phyloP scores from a whole-genome alignment of 2,797 vertebrate genomes.

The Myotis daubentonii region DNA sequence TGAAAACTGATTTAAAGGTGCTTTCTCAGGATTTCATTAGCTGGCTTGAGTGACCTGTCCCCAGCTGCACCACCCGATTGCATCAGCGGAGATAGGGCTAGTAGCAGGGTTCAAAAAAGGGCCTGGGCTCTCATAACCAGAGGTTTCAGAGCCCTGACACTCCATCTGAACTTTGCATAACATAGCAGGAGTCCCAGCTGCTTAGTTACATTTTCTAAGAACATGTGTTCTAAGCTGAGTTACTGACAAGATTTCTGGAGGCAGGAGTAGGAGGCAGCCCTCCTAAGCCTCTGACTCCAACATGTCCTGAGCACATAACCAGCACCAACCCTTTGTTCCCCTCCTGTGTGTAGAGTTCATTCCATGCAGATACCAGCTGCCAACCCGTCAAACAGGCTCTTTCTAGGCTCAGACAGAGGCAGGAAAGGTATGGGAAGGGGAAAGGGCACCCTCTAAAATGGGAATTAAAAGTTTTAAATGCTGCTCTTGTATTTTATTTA shows the following conservation, averaged over 20 bases:
- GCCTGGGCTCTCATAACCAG: background rate
- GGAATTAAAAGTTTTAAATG: background rate
- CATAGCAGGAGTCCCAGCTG: background rate
- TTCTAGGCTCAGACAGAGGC: background rate
- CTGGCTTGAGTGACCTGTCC: background rate
- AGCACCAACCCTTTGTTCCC: background rate
- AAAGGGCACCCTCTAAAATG: background rate
- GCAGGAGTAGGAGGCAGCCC: background rate
- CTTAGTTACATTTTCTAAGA: background rate
- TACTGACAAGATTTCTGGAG: background rate
- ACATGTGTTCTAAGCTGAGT: background rate
- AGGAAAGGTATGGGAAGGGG: background rate
- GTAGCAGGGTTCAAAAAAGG: background rate
- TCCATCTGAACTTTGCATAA: background rate
- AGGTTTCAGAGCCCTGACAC: background rate
- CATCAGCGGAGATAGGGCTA: background rate
- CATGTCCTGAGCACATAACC: background rate
- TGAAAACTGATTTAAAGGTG: background rate
- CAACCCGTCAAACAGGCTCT: background rate
- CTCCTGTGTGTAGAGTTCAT: background rate
- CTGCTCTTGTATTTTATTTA: conserved; percentile 41
- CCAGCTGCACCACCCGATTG: background rate
- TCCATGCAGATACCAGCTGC: background rate
- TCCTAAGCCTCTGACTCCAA: background rate
- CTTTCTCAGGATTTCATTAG: background rate